Evolutionary conservation across 92 coral and sea anemone genomes (phyloP).

Genomic region (Porites evermanni): DNA sequence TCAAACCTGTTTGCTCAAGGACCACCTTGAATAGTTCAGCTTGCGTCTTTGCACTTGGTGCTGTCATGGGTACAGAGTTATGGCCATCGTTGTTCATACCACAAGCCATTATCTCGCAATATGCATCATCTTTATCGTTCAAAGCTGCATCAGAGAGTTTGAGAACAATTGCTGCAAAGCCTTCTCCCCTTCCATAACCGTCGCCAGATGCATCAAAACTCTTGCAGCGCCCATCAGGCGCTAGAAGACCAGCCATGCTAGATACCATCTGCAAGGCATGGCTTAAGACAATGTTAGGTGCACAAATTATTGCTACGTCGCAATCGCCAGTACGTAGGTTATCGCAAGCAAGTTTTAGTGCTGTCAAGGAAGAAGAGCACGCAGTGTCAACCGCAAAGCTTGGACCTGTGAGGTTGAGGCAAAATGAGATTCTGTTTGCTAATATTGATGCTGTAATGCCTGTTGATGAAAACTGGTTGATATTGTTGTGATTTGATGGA

Average conservation of each 20-base stretch:
- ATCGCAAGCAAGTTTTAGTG: slow-evolving; percentile 75
- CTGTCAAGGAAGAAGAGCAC: slow-evolving; percentile 89
- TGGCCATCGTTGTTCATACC: slow-evolving; percentile 94
- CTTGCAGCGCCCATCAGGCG: slow-evolving; percentile 89
- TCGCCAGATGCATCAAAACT: slow-evolving; percentile 88
- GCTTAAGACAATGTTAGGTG: slow-evolving; percentile 70
- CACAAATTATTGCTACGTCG: slow-evolving; percentile 87
- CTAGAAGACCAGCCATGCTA: slow-evolving; percentile 82
- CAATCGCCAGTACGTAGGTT: slow-evolving; percentile 67
- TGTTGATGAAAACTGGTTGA: slow-evolving; percentile 84
- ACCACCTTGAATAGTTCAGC: slow-evolving; percentile 69
- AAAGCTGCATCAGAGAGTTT: slow-evolving; percentile 62
- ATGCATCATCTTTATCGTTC: slow-evolving; percentile 71
- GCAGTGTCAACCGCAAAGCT: slow-evolving; percentile 88
- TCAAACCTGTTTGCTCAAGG: slow-evolving; percentile 70
- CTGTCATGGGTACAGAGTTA: slow-evolving; percentile 88
- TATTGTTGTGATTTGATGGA: slow-evolving; percentile 43
- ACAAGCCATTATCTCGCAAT: slow-evolving; percentile 81
- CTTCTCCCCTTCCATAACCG: slow-evolving; percentile 95
- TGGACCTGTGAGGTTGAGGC: slow-evolving; percentile 84
- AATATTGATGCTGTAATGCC: slow-evolving; percentile 71
- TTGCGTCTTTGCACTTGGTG: slow-evolving; percentile 81
- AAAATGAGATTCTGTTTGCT: slow-evolving; percentile 84
- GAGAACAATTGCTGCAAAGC: slow-evolving; percentile 83
- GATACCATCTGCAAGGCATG: slow-evolving; percentile 57